These are phyloP conservation scores for Percopsis omiscomaycus DNA, from an alignment of 2,797 vertebrate genomes.

Conservation along the genomic window DNA sequence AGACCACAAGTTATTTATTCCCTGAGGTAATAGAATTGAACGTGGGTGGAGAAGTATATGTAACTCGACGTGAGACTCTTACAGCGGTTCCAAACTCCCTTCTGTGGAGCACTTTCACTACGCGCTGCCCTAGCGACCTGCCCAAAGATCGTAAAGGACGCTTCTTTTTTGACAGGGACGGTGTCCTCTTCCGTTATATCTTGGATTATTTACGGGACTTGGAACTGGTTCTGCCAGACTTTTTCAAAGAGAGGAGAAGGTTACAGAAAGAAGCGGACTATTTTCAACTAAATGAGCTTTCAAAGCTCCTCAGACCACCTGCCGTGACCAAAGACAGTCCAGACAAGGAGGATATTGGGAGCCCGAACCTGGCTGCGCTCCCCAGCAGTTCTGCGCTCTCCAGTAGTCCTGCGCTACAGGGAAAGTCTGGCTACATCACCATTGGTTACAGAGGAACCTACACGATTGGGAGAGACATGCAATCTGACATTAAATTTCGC, in stretches of 20 bases:
- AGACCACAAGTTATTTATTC: slow-evolving; percentile 55
- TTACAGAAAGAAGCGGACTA: slow-evolving; percentile 89
- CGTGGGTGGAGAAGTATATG: slow-evolving; percentile 92
- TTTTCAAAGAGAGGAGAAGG: slow-evolving; percentile 85
- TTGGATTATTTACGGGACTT: slow-evolving; percentile 89
- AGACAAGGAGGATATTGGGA: slow-evolving; percentile 68
- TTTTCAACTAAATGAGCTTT: slow-evolving; percentile 87
- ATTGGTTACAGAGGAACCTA: slow-evolving; percentile 90
- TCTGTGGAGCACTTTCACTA: slow-evolving; percentile 86
- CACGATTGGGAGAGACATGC: slow-evolving; percentile 89
- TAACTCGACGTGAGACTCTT: slow-evolving; percentile 87
- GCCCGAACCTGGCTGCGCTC: slow-evolving; percentile 80
- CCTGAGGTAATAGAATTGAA: slow-evolving; percentile 91
- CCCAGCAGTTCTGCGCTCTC: slow-evolving; percentile 45
- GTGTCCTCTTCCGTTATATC: slow-evolving; percentile 91
- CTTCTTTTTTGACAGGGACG: slow-evolving; percentile 93
- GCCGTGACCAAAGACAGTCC: slow-evolving; percentile 76
- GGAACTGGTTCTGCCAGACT: slow-evolving; percentile 87
- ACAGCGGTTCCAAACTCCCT: slow-evolving; percentile 82
- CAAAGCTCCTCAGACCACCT: slow-evolving; percentile 75
- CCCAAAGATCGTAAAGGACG: slow-evolving; percentile 88
- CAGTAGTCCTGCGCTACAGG: slow-evolving; percentile 25
- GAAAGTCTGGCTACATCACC: slow-evolving; percentile 84
- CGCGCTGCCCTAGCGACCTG: slow-evolving; percentile 70
- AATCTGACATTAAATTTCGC: slow-evolving; percentile 89